These are phyloP conservation scores for Hemaris fuciformis DNA, from an alignment of 2,888 invertebrate genomes.

Conservation along the genomic window DNA sequence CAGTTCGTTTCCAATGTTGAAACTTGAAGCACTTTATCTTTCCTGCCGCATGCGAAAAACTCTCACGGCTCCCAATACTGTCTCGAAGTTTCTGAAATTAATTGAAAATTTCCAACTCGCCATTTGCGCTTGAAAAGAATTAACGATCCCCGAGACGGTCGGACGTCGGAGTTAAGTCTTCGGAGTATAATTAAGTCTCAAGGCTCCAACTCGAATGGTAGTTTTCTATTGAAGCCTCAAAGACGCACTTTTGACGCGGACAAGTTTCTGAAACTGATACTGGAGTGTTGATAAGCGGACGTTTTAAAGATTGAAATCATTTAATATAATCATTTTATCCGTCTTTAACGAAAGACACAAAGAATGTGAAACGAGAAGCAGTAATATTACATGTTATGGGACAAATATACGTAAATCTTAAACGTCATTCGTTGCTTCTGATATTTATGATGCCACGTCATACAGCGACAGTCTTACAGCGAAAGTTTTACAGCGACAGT, in stretches of 20 bases:
- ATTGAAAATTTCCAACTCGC: conserved; percentile 45
- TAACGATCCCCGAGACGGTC: conserved; percentile 45
- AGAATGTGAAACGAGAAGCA: too few relatives aligned
- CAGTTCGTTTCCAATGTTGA: not conserved
- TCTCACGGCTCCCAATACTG: not conserved
- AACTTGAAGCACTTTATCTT: not conserved
- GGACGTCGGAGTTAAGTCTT: not conserved
- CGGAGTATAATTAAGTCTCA: not conserved
- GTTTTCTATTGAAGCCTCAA: not conserved
- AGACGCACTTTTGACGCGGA: not conserved
- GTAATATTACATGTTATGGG: too few relatives aligned
- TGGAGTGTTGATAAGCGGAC: not conserved
- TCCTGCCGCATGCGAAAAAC: not conserved
- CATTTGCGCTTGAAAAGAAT: conserved; percentile 47
- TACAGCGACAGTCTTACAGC: too few relatives aligned
- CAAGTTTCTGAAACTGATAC: not conserved
- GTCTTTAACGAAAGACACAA: too few relatives aligned
- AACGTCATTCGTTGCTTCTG: too few relatives aligned
- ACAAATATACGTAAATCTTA: too few relatives aligned
- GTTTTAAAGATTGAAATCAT: not conserved
- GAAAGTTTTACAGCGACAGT: too few relatives aligned
- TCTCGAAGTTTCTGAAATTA: conserved; percentile 30
- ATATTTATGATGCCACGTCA: too few relatives aligned
- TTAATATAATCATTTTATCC: not conserved
- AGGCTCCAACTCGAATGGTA: not conserved